A percentile compares a stretch with the other conserved stretches of the same genome.
phyloP scores from a whole-genome alignment of 2,888 invertebrate genomes.

The Agonopterix alstromeriana region DNA sequence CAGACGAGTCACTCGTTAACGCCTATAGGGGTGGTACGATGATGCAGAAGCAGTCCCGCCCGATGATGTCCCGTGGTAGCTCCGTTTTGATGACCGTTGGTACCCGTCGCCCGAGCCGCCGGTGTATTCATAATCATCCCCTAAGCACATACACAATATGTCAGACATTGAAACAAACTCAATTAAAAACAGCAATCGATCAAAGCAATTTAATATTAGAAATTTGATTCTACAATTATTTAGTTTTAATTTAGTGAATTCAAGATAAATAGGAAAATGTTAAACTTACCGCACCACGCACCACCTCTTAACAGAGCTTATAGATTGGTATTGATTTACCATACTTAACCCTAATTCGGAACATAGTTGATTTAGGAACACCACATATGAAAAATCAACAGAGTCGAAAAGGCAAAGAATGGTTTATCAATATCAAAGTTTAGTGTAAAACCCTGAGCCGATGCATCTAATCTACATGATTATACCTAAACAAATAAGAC shows the following conservation, averaged over 20 bases:
- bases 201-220: not conserved
- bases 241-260: conserved; percentile 2
- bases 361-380: no score
- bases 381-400: no score
- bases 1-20: conserved; percentile 38
- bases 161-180: not conserved
- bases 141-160: conserved; percentile 19
- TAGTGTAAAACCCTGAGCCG: no score
- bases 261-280: conserved; percentile 10
- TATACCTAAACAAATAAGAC: no score
- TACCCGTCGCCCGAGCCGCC: conserved; percentile 70
- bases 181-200: conserved; percentile 8
- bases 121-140: conserved; percentile 71
- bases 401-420: no score
- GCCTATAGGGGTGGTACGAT: conserved; percentile 71
- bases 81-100: conserved; percentile 63
- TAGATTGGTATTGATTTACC: not conserved
- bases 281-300: conserved; percentile 72
- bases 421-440: no score
- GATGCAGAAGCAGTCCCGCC: conserved; percentile 49
- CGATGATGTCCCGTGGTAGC: conserved; percentile 53
- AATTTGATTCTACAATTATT: not conserved
- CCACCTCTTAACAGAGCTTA: conserved; percentile 24
- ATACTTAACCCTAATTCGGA: no score
- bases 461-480: no score